These are phyloP conservation scores for Heliconius sara DNA, from an alignment of 2,888 invertebrate genomes.

Conservation along the genomic window DNA sequence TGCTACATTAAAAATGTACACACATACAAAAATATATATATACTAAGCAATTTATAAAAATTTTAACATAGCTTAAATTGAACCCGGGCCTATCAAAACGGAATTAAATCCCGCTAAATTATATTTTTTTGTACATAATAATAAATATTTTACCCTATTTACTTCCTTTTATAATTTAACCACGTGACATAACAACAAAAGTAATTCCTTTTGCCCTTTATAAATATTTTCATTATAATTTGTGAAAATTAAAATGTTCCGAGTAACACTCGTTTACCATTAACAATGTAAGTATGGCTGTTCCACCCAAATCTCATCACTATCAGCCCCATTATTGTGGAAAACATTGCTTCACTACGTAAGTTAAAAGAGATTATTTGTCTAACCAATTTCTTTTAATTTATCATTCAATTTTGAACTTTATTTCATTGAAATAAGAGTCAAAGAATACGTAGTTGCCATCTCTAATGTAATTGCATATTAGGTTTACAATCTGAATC, in stretches of 20 bases:
- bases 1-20: no score
- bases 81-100: no score
- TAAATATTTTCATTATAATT: background rate
- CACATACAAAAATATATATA: no score
- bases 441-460: background rate
- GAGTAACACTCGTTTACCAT: background rate
- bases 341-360: conserved; percentile 39
- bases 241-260: background rate
- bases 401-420: conserved; percentile 5
- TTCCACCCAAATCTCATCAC: conserved; percentile 20
- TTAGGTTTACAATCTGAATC: conserved; percentile 37
- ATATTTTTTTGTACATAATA: no score
- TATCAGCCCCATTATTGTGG: conserved; percentile 40
- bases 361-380: conserved; percentile 38
- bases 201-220: no score
- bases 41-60: no score
- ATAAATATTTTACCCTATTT: no score
- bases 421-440: background rate
- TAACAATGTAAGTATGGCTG: conserved; percentile 8
- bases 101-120: no score
- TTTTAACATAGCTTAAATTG: no score
- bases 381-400: conserved; percentile 8
- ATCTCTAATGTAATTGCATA: conserved; percentile 34
- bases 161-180: no score
- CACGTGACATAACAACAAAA: no score